Percentiles rank a stretch among this genome's conserved stretches.
These are phyloP conservation scores for Mythimna impura DNA, from an alignment of 2,888 invertebrate species.

Conservation along the genomic window DNA sequence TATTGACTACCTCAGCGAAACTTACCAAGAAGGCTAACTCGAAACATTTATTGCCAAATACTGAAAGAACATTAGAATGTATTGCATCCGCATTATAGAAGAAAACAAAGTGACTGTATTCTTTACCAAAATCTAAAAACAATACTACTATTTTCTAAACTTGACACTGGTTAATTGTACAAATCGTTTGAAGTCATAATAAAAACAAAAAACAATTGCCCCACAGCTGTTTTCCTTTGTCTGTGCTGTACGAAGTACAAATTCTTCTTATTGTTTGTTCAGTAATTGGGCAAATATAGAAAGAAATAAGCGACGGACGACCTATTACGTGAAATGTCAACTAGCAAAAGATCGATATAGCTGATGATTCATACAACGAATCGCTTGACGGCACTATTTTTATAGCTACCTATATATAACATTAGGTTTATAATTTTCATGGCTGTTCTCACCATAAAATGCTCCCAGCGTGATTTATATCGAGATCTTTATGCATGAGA, in stretches of 20 bases:
- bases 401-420: constrained; percentile 31
- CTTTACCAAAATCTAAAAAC: too few relatives aligned
- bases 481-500: constrained; percentile 43
- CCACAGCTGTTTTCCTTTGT: constrained; percentile 25
- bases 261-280: constrained; percentile 20
- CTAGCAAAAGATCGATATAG: constrained; percentile 67
- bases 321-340: constrained; percentile 67
- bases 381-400: constrained; percentile 30
- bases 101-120: too few relatives aligned
- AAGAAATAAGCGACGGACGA: constrained; percentile 41
- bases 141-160: too few relatives aligned
- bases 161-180: too few relatives aligned
- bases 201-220: constrained; percentile 1
- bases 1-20: too few relatives aligned
- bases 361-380: constrained; percentile 57
- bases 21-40: too few relatives aligned
- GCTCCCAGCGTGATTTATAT: constrained; percentile 49
- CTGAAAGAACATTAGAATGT: too few relatives aligned
- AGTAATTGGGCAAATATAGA: constrained; percentile 37
- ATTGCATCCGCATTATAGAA: too few relatives aligned
- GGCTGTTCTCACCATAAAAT: constrained; percentile 47
- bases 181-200: too few relatives aligned
- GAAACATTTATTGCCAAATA: too few relatives aligned
- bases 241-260: background rate
- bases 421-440: constrained; percentile 28